Percentiles rank a stretch among this genome's conserved stretches.
Evolutionary conservation across 1,140 invertebrate genomes (phyloP).

Genomic region (Subanguina moxae): DNA sequence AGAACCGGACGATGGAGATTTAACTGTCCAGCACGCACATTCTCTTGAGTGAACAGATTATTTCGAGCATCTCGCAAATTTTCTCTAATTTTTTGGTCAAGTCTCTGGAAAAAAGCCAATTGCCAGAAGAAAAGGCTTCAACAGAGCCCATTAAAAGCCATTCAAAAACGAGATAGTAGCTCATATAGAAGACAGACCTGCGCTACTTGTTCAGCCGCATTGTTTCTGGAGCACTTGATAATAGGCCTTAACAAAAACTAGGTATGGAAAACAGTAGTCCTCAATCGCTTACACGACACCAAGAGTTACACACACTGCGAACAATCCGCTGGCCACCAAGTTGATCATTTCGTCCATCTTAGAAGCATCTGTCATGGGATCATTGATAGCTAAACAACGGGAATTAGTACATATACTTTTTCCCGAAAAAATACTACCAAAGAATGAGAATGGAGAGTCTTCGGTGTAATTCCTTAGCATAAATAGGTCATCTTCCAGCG

Average conservation of each 20-base stretch:
- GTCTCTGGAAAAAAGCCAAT: constrained; percentile 64
- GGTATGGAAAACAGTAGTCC: too few relatives aligned
- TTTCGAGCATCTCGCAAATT: constrained; percentile 93
- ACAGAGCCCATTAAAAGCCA: neutral
- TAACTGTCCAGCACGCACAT: constrained; percentile 53
- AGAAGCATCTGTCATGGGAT: constrained; percentile 85
- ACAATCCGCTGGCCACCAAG: constrained; percentile 87
- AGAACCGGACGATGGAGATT: constrained; percentile 62
- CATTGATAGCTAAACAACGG: constrained; percentile 74
- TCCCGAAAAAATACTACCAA: constrained; percentile 30
- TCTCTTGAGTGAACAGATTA: constrained; percentile 79
- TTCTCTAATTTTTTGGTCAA: constrained; percentile 93
- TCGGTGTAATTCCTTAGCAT: constrained; percentile 65
- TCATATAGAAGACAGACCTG: constrained; percentile 61
- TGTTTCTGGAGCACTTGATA: constrained; percentile 86
- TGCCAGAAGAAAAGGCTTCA: neutral
- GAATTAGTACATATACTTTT: neutral
- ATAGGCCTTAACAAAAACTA: constrained; percentile 67
- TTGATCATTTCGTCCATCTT: constrained; percentile 94
- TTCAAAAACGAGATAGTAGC: neutral
- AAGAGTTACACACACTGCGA: constrained; percentile 92
- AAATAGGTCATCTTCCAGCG: constrained; percentile 95
- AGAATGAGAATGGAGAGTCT: constrained; percentile 41
- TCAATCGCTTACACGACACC: constrained; percentile 68
- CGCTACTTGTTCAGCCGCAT: constrained; percentile 95